Conservation (phyloP, 2,113 vertebrate genomes). For the Amazona vittata region DNA sequence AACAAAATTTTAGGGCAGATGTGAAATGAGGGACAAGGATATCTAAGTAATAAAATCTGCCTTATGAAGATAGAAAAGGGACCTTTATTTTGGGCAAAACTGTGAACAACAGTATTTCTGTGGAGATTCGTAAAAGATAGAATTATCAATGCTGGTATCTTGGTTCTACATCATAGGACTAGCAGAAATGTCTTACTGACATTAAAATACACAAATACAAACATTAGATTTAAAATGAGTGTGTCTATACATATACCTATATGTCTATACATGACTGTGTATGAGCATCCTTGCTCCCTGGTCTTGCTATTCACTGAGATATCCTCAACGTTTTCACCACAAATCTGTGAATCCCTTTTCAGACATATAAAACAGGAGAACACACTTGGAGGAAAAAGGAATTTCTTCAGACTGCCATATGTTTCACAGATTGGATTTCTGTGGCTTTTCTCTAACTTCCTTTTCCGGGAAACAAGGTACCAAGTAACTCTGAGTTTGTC, state of each 20-base stretch:
- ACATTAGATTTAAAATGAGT: background rate
- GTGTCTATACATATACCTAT: too few species aligned
- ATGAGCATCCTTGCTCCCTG: background rate
- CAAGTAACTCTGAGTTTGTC: slow-evolving; percentile 60
- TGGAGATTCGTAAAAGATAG: background rate
- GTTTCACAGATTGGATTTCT: slow-evolving; percentile 78
- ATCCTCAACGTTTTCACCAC: slow-evolving; percentile 48
- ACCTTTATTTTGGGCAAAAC: background rate
- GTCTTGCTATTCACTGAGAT: background rate
- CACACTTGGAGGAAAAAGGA: slow-evolving; percentile 74
- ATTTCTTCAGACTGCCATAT: slow-evolving; percentile 74
- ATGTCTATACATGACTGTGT: background rate
- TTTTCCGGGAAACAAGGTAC: slow-evolving; percentile 69
- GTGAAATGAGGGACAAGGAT: background rate
- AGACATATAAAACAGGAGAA: slow-evolving; percentile 80
- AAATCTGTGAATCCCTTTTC: slow-evolving; percentile 50
- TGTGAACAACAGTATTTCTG: background rate
- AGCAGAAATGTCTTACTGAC: background rate
- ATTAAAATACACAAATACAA: background rate
- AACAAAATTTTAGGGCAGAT: background rate
- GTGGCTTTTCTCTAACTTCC: slow-evolving; percentile 63
- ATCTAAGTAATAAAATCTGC: background rate
- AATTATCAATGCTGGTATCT: background rate
- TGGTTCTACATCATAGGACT: background rate
- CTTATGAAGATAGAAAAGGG: background rate